phyloP scores from a whole-genome alignment of 1,140 invertebrate species.

The Aplysia californica region DNA sequence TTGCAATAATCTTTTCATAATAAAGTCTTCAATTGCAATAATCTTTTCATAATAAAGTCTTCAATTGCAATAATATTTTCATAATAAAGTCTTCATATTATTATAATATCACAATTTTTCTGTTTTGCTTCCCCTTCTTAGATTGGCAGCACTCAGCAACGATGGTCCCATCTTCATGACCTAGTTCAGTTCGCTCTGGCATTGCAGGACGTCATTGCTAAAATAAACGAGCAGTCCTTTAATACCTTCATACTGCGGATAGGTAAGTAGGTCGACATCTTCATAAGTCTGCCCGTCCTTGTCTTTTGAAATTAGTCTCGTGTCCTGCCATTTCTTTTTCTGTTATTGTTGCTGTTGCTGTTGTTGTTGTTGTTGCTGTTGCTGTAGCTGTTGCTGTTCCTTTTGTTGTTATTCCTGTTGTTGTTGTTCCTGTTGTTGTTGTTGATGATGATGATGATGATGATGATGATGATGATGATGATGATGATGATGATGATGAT shows the following conservation, averaged over 20 bases:
- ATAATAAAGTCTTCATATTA: no score
- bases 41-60: no score
- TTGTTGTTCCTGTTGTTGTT: not conserved
- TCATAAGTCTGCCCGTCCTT: not conserved
- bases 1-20: no score
- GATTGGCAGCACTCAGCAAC: no score
- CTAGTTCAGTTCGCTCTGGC: conserved; percentile 93
- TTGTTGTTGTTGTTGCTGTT: conserved; percentile 14
- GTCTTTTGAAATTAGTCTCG: not conserved
- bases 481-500: conserved; percentile 22
- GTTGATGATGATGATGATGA: conserved; percentile 31
- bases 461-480: conserved; percentile 29
- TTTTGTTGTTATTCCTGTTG: conserved; percentile 13
- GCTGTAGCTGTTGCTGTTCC: conserved; percentile 3
- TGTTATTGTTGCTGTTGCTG: not conserved
- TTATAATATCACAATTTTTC: no score
- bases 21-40: no score
- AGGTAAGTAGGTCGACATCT: conserved; percentile 73
- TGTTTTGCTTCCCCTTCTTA: no score
- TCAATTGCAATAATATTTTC: no score
- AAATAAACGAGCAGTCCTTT: conserved; percentile 96
- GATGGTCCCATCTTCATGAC: conserved; percentile 38
- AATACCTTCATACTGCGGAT: conserved; percentile 95
- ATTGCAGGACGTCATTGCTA: conserved; percentile 89
- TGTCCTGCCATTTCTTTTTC: not conserved